phyloP scores from a whole-genome alignment of 1,140 invertebrate species.

The Anadara kagoshimensis region DNA sequence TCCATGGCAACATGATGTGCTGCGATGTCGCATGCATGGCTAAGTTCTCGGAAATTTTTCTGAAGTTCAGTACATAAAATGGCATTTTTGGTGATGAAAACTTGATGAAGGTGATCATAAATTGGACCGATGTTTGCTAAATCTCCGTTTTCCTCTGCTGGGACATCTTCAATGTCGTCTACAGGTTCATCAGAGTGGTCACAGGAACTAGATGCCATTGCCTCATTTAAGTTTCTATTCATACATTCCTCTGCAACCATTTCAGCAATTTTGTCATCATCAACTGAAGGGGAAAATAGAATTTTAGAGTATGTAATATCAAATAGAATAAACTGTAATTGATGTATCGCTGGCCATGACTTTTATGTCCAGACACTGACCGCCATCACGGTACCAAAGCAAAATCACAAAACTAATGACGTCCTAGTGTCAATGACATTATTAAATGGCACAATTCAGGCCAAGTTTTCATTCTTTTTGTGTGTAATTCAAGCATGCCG shows the following conservation, averaged over 20 bases:
- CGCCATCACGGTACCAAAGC: too few species aligned
- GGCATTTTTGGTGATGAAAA: conserved; percentile 69
- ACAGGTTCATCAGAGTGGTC: not conserved
- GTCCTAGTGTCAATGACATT: too few species aligned
- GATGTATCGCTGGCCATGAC: too few species aligned
- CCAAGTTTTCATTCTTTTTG: too few species aligned
- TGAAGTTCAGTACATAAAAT: conserved; percentile 65
- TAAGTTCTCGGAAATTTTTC: conserved; percentile 65
- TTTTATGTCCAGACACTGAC: too few species aligned
- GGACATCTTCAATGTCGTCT: conserved; percentile 18
- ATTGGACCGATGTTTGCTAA: conserved; percentile 15
- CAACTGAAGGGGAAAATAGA: not conserved
- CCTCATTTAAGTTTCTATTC: not conserved
- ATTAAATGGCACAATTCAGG: too few species aligned
- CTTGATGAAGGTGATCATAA: conserved; percentile 58
- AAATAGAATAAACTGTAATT: too few species aligned
- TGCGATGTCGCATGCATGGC: conserved; percentile 47
- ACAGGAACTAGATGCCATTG: not conserved
- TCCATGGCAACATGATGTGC: conserved; percentile 41
- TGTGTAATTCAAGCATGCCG: too few species aligned
- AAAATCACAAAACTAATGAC: too few species aligned
- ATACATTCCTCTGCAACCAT: too few species aligned
- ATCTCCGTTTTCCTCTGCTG: conserved; percentile 10
- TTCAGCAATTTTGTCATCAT: not conserved
- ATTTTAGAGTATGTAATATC: too few species aligned